A percentile compares a stretch with the other conserved stretches of the same genome.
phyloP scores from a whole-genome alignment of 1,140 invertebrate species.

The Orchesella cincta region DNA sequence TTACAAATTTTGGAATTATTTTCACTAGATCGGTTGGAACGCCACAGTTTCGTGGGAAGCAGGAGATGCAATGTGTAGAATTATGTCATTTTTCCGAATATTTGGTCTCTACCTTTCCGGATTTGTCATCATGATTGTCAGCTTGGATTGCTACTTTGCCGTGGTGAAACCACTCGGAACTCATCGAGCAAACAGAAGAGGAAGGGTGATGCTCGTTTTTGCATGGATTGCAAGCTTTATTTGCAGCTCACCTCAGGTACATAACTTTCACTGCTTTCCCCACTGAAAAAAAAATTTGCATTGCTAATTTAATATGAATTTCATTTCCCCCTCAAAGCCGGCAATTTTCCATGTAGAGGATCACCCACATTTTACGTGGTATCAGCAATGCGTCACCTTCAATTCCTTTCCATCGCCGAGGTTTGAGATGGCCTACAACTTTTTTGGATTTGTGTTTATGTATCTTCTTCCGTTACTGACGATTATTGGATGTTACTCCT shows the following conservation, averaged over 20 bases:
- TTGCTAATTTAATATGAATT: no score
- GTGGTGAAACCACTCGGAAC: slow-evolving; percentile 76
- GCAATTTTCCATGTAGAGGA: slow-evolving; percentile 76
- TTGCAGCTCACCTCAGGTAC: slow-evolving; percentile 58
- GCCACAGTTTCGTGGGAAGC: slow-evolving; percentile 77
- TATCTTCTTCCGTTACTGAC: slow-evolving; percentile 79
- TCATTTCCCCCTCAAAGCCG: no score
- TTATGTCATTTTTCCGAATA: slow-evolving; percentile 55
- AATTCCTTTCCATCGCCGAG: slow-evolving; percentile 67
- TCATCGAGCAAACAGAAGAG: slow-evolving; percentile 63
- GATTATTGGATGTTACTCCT: slow-evolving; percentile 82
- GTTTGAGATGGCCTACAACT: slow-evolving; percentile 72
- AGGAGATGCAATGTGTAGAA: slow-evolving; percentile 54
- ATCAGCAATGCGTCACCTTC: slow-evolving; percentile 79
- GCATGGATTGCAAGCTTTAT: slow-evolving; percentile 56
- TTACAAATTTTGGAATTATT: no score
- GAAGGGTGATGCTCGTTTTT: slow-evolving; percentile 54
- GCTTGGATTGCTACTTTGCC: slow-evolving; percentile 62
- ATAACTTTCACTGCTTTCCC: no score
- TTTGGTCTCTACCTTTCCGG: slow-evolving; percentile 57
- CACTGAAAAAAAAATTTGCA: no score
- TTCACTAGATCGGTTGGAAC: slow-evolving; percentile 80
- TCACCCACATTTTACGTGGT: slow-evolving; percentile 74
- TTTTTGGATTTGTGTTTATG: slow-evolving; percentile 79
- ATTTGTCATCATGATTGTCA: slow-evolving; percentile 53